Evolutionary conservation across 2,888 invertebrate species (phyloP).

Genomic region (Oxyteleia sp.): DNA sequence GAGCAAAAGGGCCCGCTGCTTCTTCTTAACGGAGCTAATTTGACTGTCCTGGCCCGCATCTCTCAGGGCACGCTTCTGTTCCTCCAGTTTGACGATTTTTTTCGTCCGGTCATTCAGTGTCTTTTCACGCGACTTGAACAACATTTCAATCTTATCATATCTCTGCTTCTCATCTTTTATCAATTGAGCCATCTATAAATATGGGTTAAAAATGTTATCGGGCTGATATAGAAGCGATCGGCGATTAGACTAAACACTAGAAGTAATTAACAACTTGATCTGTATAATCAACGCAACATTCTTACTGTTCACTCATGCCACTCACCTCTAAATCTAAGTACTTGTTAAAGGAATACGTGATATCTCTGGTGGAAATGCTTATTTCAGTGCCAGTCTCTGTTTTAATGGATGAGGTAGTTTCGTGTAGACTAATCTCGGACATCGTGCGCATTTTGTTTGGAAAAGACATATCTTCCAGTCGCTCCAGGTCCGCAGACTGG

Average conservation of each 20-base stretch:
- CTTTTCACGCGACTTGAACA: constrained; percentile 91
- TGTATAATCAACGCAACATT: no score
- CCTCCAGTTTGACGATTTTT: constrained; percentile 88
- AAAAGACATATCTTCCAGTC: constrained; percentile 83
- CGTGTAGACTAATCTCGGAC: constrained; percentile 87
- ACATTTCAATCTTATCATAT: constrained; percentile 90
- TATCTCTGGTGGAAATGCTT: constrained; percentile 86
- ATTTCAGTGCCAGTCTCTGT: constrained; percentile 87
- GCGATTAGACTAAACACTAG: constrained; percentile 3
- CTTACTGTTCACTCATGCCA: not conserved
- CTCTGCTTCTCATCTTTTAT: constrained; percentile 91
- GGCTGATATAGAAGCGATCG: not conserved
- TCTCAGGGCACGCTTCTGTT: constrained; percentile 89
- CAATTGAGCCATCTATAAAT: constrained; percentile 89
- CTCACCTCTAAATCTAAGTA: constrained; percentile 84
- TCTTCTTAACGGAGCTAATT: constrained; percentile 89
- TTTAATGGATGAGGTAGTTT: constrained; percentile 87
- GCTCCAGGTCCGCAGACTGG: constrained; percentile 82
- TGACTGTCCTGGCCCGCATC: constrained; percentile 86
- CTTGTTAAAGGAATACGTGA: constrained; percentile 86
- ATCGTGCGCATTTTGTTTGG: constrained; percentile 84
- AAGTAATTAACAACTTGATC: no score
- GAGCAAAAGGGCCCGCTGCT: constrained; percentile 90
- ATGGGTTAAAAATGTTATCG: constrained; percentile 11
- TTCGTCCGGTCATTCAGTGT: constrained; percentile 91